Evolutionary conservation across 2,113 vertebrate species (phyloP).

Genomic region (Spilogale gracilis): DNA sequence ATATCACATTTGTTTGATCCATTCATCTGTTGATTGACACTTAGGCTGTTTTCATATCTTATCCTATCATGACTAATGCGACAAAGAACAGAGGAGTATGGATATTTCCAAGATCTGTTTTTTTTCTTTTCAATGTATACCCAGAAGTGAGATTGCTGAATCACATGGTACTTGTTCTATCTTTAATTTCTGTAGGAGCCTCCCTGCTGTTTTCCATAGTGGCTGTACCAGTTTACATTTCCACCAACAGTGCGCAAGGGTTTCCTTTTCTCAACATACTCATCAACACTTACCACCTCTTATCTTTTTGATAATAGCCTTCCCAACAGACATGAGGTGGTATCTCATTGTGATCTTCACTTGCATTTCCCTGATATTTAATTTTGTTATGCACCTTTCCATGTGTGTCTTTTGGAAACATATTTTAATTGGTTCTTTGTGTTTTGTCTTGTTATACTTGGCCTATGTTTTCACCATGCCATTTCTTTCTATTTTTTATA

Average conservation of each 20-base stretch:
- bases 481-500: not conserved
- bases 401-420: not conserved
- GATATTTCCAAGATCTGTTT: not conserved
- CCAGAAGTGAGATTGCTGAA: not conserved
- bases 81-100: not conserved
- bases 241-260: not conserved
- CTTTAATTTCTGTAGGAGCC: not conserved
- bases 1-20: not conserved
- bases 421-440: not conserved
- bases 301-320: not conserved
- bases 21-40: not conserved
- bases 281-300: not conserved
- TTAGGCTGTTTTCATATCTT: not conserved
- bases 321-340: not conserved
- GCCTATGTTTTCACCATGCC: not conserved
- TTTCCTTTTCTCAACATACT: not conserved
- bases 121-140: not conserved
- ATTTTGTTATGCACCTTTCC: not conserved
- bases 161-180: not conserved
- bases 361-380: not conserved
- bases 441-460: not conserved
- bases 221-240: not conserved
- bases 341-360: not conserved
- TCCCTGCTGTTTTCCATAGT: not conserved
- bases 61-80: not conserved